Conservation (phyloP, 2,113 vertebrate genomes). For the Gnathonemus echidnorhynchus region DNA sequence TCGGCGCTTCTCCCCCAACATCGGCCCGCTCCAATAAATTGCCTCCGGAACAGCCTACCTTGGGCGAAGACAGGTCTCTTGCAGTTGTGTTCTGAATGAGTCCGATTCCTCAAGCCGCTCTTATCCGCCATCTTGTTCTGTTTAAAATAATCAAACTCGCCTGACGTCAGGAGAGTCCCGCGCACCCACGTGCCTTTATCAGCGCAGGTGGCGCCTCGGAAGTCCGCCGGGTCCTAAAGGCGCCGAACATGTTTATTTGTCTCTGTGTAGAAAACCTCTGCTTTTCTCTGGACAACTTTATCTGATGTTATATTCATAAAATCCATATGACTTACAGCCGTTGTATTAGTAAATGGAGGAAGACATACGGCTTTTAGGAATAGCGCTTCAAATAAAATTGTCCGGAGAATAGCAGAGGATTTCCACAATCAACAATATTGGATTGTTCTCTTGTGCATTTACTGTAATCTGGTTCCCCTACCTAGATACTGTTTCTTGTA, state of each 20-base stretch:
- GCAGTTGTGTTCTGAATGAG: constrained; percentile 47
- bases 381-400: neutral
- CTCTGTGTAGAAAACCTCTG: neutral
- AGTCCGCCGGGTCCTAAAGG: constrained; percentile 26
- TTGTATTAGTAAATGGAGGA: neutral
- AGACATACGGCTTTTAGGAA: neutral
- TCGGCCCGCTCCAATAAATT: neutral
- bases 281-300: neutral
- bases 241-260: neutral
- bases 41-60: constrained; percentile 47
- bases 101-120: constrained; percentile 64
- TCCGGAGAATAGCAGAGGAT: neutral
- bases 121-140: constrained; percentile 88
- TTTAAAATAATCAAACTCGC: constrained; percentile 54
- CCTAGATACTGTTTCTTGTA: neutral
- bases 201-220: constrained; percentile 36
- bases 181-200: constrained; percentile 61
- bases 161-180: constrained; percentile 62
- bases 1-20: neutral
- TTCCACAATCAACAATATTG: neutral
- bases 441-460: neutral
- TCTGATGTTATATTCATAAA: neutral
- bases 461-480: neutral
- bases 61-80: constrained; percentile 42
- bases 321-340: neutral